phyloP scores from a whole-genome alignment of 2,113 vertebrate species.

The Pimephales promelas region DNA sequence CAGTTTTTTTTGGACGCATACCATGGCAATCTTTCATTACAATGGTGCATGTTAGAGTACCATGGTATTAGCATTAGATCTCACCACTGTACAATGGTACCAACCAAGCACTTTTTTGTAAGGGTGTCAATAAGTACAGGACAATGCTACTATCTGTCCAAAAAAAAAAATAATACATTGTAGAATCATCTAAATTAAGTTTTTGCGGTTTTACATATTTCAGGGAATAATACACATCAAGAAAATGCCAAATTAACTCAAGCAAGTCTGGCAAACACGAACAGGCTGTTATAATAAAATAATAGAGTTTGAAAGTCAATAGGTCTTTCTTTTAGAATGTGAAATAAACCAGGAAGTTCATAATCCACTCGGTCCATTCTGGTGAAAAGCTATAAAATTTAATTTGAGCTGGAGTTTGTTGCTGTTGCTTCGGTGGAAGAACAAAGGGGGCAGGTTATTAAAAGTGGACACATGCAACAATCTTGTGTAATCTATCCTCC shows the following conservation, averaged over 20 bases:
- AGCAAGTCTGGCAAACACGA: neutral
- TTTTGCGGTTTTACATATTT: neutral
- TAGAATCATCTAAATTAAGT: neutral
- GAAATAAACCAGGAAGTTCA: neutral
- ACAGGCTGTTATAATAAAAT: neutral
- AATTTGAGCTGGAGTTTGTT: constrained; percentile 46
- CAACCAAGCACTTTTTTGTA: neutral
- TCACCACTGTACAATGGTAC: constrained; percentile 7
- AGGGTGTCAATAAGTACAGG: neutral
- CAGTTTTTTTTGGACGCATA: neutral
- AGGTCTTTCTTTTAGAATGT: neutral
- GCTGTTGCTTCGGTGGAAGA: constrained; percentile 53
- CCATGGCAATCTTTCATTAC: neutral
- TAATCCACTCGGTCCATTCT: neutral
- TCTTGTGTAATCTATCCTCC: constrained; percentile 48
- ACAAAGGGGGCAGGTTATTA: constrained; percentile 47
- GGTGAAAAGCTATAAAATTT: neutral
- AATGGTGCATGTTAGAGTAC: neutral
- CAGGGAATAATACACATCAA: constrained; percentile 1
- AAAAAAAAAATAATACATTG: neutral
- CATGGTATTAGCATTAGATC: neutral
- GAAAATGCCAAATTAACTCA: neutral
- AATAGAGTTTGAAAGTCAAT: neutral
- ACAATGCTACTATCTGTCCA: constrained; percentile 23
- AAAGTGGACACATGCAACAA: constrained; percentile 71